Evolutionary conservation across 2,888 invertebrate genomes (phyloP).

Genomic region (Homarus gammarus): DNA sequence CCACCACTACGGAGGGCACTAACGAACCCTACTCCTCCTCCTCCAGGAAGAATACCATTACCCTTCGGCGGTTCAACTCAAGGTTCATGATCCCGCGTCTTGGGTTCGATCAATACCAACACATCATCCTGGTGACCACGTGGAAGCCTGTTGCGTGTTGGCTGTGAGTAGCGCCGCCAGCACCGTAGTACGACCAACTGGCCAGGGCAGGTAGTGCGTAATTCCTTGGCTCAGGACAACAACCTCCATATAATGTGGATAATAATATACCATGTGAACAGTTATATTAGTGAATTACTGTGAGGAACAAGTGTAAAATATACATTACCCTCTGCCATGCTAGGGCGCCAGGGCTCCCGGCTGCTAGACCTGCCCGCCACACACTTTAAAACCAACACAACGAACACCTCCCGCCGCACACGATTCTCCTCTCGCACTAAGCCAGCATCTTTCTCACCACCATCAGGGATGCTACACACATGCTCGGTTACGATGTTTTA

Average conservation of each 20-base stretch:
- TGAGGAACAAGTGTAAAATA: constrained; percentile 4
- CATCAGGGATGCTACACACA: constrained; percentile 52
- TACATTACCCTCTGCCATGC: constrained; percentile 66
- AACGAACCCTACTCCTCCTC: constrained; percentile 1
- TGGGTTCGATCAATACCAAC: constrained; percentile 21
- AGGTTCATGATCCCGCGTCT: constrained; percentile 36
- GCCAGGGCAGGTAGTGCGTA: constrained; percentile 28
- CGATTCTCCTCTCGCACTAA: constrained; percentile 64
- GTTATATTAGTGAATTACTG: background rate
- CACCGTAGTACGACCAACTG: background rate
- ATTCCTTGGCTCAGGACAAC: constrained; percentile 24
- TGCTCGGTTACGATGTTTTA: constrained; percentile 33
- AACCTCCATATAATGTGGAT: background rate
- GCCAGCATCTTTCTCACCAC: constrained; percentile 56
- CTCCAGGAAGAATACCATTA: background rate
- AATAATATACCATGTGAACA: background rate
- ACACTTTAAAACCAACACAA: constrained; percentile 42
- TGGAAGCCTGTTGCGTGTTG: constrained; percentile 48
- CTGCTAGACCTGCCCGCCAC: constrained; percentile 35
- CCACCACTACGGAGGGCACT: constrained; percentile 19
- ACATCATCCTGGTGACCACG: constrained; percentile 17
- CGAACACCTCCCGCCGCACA: constrained; percentile 54
- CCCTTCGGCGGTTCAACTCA: background rate
- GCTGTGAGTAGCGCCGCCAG: constrained; percentile 7
- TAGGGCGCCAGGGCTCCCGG: constrained; percentile 61